Percentiles rank a stretch among this genome's conserved stretches.
phyloP scores from a whole-genome alignment of 2,888 invertebrate genomes.

The Subacronicta megacephala region DNA sequence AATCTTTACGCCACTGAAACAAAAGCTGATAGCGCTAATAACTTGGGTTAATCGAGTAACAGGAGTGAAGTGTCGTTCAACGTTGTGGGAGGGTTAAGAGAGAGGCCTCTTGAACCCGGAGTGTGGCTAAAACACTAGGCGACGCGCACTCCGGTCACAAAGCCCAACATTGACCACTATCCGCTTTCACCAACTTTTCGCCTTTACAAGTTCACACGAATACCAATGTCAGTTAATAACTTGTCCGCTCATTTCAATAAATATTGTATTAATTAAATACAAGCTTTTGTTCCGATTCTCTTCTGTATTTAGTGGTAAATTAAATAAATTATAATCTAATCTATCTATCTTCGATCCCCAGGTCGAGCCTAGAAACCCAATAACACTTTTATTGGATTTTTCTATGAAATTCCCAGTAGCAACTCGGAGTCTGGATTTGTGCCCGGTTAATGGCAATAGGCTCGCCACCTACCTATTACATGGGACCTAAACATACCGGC shows the following conservation, averaged over 20 bases:
- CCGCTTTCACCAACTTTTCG: constrained; percentile 57
- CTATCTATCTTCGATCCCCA: no score
- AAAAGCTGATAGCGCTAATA: constrained; percentile 53
- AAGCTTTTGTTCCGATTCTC: no score
- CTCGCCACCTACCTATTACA: no score
- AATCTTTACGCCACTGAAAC: constrained; percentile 43
- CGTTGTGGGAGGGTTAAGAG: constrained; percentile 40
- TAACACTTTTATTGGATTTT: no score
- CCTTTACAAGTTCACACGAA: constrained; percentile 49
- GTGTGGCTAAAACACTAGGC: constrained; percentile 59
- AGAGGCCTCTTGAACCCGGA: constrained; percentile 53
- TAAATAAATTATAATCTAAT: no score
- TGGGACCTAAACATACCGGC: no score
- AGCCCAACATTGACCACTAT: constrained; percentile 44
- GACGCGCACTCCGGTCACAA: constrained; percentile 47
- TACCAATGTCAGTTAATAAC: constrained; percentile 54
- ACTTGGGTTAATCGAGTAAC: constrained; percentile 63
- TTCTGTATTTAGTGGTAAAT: no score
- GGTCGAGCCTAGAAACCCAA: no score
- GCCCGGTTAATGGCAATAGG: no score
- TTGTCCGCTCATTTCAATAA: constrained; percentile 33
- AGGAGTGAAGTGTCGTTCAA: constrained; percentile 55
- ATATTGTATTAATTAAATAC: no score
- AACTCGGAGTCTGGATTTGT: no score
- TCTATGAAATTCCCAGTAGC: no score